Evolutionary conservation across 1,140 invertebrate species (phyloP).

Genomic region (Musca vetustissima): DNA sequence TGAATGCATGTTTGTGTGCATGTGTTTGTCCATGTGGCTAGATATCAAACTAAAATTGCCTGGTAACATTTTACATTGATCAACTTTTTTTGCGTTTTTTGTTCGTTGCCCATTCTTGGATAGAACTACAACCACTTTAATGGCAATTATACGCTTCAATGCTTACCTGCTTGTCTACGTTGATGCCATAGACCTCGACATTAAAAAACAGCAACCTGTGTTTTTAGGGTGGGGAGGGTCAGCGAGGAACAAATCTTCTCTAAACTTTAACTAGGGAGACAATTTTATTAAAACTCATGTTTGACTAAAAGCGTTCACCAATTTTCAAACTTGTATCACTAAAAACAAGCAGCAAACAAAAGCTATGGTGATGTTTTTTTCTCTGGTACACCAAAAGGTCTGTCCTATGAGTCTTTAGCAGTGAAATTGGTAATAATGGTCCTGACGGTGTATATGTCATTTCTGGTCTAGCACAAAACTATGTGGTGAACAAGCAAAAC

Average conservation of each 20-base stretch:
- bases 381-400: no score
- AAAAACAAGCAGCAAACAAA: not conserved
- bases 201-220: not conserved
- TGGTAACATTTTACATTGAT: conserved; percentile 3
- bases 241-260: not conserved
- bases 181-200: not conserved
- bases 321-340: conserved; percentile 11
- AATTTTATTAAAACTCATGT: conserved; percentile 21
- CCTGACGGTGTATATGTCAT: no score
- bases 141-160: conserved; percentile 20
- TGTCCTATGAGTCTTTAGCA: no score
- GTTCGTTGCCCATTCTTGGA: not conserved
- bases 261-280: not conserved
- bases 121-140: conserved; percentile 9
- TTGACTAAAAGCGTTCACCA: conserved; percentile 7
- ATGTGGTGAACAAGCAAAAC: no score
- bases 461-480: no score
- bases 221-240: not conserved
- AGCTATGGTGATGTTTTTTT: no score
- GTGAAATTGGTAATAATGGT: no score
- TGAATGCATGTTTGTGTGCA: not conserved
- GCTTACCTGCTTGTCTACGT: not conserved
- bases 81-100: not conserved
- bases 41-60: conserved; percentile 3
- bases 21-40: not conserved